Percentiles rank a stretch among this genome's conserved stretches.
These are phyloP conservation scores for Anguilla marmorata DNA, from an alignment of 2,797 vertebrate species.

Conservation along the genomic window DNA sequence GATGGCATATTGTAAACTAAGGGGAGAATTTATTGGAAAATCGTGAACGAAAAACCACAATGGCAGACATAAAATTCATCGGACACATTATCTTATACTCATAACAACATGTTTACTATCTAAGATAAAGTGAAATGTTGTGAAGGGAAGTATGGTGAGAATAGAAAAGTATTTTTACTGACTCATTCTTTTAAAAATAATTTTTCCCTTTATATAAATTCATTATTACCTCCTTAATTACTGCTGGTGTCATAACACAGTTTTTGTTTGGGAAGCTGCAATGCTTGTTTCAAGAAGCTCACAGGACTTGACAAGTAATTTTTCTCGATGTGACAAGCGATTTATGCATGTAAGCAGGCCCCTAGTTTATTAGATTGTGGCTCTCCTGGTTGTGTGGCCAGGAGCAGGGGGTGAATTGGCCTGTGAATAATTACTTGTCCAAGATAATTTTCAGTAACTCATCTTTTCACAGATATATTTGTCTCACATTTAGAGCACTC, in stretches of 20 bases:
- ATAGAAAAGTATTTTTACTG: neutral
- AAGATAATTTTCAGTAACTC: constrained; percentile 44
- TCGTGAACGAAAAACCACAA: neutral
- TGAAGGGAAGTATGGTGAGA: neutral
- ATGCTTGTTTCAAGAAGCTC: neutral
- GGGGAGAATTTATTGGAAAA: neutral
- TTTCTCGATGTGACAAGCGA: constrained; percentile 51
- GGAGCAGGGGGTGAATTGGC: neutral
- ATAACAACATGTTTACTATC: neutral
- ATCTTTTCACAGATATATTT: constrained; percentile 38
- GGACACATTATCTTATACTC: neutral
- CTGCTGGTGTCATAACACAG: neutral
- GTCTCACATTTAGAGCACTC: constrained; percentile 42
- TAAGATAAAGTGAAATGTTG: neutral
- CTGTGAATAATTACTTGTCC: constrained; percentile 50
- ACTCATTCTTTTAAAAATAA: neutral
- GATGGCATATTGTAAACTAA: neutral
- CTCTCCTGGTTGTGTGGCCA: constrained; percentile 16
- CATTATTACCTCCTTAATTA: neutral
- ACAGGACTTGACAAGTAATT: neutral
- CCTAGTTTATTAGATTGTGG: neutral
- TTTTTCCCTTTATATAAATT: neutral
- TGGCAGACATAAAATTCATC: neutral
- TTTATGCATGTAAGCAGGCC: neutral
- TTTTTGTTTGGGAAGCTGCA: neutral